Base-by-base conservation (phyloP, 1,140 invertebrate species). In the Psix sp. region DNA sequence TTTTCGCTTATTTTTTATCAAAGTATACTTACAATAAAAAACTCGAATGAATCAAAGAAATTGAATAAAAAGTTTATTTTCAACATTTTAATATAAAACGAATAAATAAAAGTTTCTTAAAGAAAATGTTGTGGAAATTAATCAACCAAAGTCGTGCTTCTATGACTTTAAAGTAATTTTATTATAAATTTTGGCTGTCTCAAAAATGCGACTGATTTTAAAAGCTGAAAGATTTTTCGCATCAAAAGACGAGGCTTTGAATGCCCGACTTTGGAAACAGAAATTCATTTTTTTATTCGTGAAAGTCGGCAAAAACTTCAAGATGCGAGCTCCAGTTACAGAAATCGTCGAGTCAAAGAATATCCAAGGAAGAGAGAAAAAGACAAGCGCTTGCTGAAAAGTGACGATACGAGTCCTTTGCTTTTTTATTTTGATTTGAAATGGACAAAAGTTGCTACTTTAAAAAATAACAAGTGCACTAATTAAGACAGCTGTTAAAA, bases 321-420 rank as follows among this genome's bases (percentile, higher is more conserved):
- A 56, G 9, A 38, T 15, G 39, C 48, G 56, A 70, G 39, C 60
- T 26, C 39, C 60, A 20, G 56, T 70, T 60, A 60, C 35, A 26
- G 24, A 54, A 70, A 71, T 71, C 49, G 57, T 40, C 36, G 42
- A 54, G 57, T 56, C 42, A 49, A 71, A 49, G 42, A 36, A 4
- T 13, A 40, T 10, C 42, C 31, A 62, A 62, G 51, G 62, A 51
- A 45, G 13, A 13, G 16, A 26, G 3, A 14, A 43, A 40, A 45
- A 54, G 40, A 59, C 21, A 24, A 45, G 14, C 29, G 4, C n/a
- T n/a, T n/a, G 45, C n/a, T 10, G 42, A 51, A 45, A 67, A 52
- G 38, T 49, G 39, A 31, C 24, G 45, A 43, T 39, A 20, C 14
- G 51, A 57, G 42, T 49, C 33, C 20, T 21, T 20, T 17, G 14